Conservation (phyloP, 2,888 invertebrate genomes). For the Aquatica leii region DNA sequence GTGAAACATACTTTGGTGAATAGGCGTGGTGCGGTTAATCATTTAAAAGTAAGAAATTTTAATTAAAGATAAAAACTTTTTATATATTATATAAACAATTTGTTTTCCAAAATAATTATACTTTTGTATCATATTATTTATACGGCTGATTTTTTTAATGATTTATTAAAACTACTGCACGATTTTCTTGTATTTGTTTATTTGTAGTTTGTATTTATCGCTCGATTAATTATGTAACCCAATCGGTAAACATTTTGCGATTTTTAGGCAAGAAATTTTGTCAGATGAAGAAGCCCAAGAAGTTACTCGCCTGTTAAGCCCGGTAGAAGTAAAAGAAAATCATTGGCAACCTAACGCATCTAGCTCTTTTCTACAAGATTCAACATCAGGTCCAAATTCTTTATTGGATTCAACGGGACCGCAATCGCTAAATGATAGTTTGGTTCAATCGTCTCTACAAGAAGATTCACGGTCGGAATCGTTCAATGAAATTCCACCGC, state of each 20-base stretch:
- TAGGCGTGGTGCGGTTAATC: too few relatives aligned
- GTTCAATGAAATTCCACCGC: conserved; percentile 14
- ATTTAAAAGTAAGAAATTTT: too few relatives aligned
- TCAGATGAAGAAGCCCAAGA: conserved; percentile 92
- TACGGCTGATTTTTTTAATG: not conserved
- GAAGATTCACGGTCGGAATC: conserved; percentile 53
- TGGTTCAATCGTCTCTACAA: conserved; percentile 56
- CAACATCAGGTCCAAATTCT: conserved; percentile 63
- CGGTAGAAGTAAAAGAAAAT: conserved; percentile 27
- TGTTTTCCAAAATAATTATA: too few relatives aligned
- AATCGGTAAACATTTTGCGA: too few relatives aligned
- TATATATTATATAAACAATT: too few relatives aligned
- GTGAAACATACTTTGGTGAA: too few relatives aligned
- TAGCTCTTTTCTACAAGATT: conserved; percentile 54
- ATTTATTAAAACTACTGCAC: not conserved
- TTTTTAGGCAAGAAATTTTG: conserved; percentile 77
- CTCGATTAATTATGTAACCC: too few relatives aligned
- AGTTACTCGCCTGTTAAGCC: conserved; percentile 76
- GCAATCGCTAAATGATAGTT: conserved; percentile 56
- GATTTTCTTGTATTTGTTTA: not conserved
- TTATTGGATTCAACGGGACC: conserved; percentile 58
- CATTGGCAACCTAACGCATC: conserved; percentile 59
- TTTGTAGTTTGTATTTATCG: too few relatives aligned
- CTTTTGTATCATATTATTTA: not conserved
- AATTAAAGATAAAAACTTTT: too few relatives aligned